Percentiles rank a stretch among this genome's conserved stretches.
phyloP scores from a whole-genome alignment of 2,888 invertebrate species.

The Andricus curvator region DNA sequence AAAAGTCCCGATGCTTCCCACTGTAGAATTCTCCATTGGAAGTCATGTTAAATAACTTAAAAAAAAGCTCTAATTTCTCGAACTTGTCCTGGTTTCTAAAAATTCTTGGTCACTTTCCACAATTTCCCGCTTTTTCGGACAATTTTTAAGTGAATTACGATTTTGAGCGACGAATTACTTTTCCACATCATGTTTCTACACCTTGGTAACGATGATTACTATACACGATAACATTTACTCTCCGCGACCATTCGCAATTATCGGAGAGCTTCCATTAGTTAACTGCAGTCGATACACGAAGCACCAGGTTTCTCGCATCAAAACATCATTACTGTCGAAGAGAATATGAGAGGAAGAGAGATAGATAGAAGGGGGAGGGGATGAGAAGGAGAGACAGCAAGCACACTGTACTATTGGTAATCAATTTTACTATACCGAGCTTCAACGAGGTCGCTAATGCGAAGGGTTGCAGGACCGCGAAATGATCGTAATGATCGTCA shows the following conservation, averaged over 20 bases:
- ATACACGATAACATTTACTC: slow-evolving; percentile 74
- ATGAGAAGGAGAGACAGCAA: slow-evolving; percentile 51
- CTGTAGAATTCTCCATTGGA: too few relatives aligned
- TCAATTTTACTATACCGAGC: slow-evolving; percentile 72
- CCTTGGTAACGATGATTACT: slow-evolving; percentile 74
- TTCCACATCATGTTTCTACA: slow-evolving; percentile 45
- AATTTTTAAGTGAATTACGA: not conserved
- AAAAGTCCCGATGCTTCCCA: too few relatives aligned
- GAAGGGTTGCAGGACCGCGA: slow-evolving; percentile 63
- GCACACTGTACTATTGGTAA: slow-evolving; percentile 73
- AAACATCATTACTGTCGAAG: slow-evolving; percentile 76
- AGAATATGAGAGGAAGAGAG: slow-evolving; percentile 52
- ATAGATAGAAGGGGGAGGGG: slow-evolving; percentile 36
- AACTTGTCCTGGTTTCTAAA: too few relatives aligned
- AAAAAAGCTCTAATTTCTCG: too few relatives aligned
- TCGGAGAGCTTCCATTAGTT: slow-evolving; percentile 78
- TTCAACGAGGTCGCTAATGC: slow-evolving; percentile 68
- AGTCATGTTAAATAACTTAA: too few relatives aligned
- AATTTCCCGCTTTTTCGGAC: not conserved
- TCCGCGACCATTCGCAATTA: slow-evolving; percentile 75
- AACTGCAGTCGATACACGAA: slow-evolving; percentile 75
- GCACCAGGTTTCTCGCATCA: slow-evolving; percentile 74
- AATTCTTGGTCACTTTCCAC: too few relatives aligned
- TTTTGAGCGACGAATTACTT: slow-evolving; percentile 2
- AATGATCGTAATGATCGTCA: slow-evolving; percentile 64